Percentiles rank a stretch among this genome's conserved stretches.
Evolutionary conservation across 2,888 invertebrate species (phyloP).

Genomic region (Metacarcinus magister): DNA sequence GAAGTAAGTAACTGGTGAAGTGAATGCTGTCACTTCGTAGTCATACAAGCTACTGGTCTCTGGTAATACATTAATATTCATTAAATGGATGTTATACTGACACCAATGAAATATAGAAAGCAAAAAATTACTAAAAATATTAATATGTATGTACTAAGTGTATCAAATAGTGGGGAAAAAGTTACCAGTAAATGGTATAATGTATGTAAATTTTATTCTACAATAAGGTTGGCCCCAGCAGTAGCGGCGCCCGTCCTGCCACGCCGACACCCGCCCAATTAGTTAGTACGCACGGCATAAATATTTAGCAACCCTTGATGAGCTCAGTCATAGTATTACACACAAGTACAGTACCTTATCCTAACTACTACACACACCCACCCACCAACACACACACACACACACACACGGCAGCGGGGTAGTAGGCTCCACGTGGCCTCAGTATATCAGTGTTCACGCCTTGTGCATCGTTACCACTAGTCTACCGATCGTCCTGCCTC

Average conservation of each 20-base stretch:
- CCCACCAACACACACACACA: neutral
- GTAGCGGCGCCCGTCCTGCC: constrained; percentile 1
- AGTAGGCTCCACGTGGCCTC: neutral
- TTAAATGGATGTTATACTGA: neutral
- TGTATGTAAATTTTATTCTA: constrained; percentile 43
- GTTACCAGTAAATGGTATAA: neutral
- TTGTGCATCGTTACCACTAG: neutral
- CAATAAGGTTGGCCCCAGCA: constrained; percentile 21
- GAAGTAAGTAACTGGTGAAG: no score
- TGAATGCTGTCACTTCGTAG: neutral
- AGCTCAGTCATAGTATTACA: neutral
- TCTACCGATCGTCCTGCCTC: neutral
- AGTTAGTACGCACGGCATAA: constrained; percentile 38
- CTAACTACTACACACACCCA: neutral
- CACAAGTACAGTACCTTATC: neutral
- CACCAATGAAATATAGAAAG: neutral
- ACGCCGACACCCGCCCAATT: constrained; percentile 4
- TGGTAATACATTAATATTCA: neutral
- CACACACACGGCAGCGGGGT: neutral
- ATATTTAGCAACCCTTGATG: constrained; percentile 32
- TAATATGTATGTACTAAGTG: neutral
- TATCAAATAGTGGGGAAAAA: neutral
- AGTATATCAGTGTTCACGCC: neutral
- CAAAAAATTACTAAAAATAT: neutral
- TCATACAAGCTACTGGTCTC: neutral